Evolutionary conservation across 2,797 vertebrate genomes (phyloP).

Genomic region (Enteromius argenteus): DNA sequence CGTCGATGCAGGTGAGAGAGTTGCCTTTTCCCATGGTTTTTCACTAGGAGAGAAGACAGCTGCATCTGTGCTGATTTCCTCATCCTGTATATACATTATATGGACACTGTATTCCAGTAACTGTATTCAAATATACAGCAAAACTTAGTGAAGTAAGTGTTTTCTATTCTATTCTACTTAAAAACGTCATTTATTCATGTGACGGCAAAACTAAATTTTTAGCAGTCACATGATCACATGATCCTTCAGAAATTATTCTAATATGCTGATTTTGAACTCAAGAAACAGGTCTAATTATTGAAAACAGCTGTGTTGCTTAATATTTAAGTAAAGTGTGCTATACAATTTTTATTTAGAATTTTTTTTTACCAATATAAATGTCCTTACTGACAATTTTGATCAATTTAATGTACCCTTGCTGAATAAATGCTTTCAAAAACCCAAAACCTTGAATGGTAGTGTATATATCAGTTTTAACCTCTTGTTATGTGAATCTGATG

Average conservation of each 20-base stretch:
- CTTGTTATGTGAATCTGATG: not conserved
- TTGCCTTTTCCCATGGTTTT: slow-evolving; percentile 46
- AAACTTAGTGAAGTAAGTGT: not conserved
- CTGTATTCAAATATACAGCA: not conserved
- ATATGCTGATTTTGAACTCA: not conserved
- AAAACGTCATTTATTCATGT: not conserved
- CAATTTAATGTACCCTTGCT: not conserved
- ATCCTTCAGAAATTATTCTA: not conserved
- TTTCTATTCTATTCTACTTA: not conserved
- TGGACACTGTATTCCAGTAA: not conserved
- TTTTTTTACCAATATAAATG: not conserved
- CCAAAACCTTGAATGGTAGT: not conserved
- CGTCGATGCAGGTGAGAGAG: slow-evolving; percentile 36
- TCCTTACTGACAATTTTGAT: not conserved
- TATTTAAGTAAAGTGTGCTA: no score
- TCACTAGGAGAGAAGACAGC: slow-evolving; percentile 42
- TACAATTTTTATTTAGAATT: not conserved
- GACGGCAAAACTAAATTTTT: not conserved
- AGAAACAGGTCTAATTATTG: not conserved
- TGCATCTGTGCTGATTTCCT: slow-evolving; percentile 38
- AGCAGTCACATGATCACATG: not conserved
- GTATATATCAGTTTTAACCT: not conserved
- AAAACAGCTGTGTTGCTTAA: not conserved
- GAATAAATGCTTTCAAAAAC: not conserved
- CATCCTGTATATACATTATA: slow-evolving; percentile 43